Evolutionary conservation across 2,797 vertebrate species (phyloP).

Genomic region (Malurus leucopterus): DNA sequence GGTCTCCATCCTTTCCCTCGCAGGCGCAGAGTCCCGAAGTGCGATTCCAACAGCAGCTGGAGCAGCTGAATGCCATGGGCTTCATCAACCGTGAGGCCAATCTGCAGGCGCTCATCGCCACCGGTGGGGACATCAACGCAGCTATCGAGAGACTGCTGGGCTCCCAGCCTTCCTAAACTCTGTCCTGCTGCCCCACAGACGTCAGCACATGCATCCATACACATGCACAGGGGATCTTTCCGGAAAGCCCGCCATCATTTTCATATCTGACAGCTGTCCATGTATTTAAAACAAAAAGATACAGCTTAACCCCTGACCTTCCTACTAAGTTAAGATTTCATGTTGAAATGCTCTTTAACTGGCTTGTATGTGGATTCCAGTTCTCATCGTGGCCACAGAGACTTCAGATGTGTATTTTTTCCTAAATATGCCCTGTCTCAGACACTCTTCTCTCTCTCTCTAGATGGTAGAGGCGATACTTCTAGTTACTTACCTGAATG

Average conservation of each 20-base stretch:
- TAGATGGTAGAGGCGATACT: slow-evolving; percentile 59
- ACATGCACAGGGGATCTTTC: slow-evolving; percentile 48
- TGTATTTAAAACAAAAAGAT: slow-evolving; percentile 47
- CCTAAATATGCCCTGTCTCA: slow-evolving; percentile 49
- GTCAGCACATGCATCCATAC: slow-evolving; percentile 30
- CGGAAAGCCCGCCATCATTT: slow-evolving; percentile 27
- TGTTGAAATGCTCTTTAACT: slow-evolving; percentile 57
- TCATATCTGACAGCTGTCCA: slow-evolving; percentile 45
- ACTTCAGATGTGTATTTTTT: slow-evolving; percentile 57
- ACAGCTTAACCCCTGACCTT: slow-evolving; percentile 53
- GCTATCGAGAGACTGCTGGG: slow-evolving; percentile 98
- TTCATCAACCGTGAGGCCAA: slow-evolving; percentile 98
- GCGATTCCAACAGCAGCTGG: slow-evolving; percentile 95
- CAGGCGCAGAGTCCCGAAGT: slow-evolving; percentile 89
- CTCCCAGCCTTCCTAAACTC: slow-evolving; percentile 91
- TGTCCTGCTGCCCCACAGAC: neutral
- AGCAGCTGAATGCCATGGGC: slow-evolving; percentile 96
- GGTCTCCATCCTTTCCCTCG: neutral
- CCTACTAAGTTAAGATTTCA: slow-evolving; percentile 61
- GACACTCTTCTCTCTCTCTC: slow-evolving; percentile 48
- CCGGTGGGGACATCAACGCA: slow-evolving; percentile 96
- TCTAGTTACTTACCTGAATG: slow-evolving; percentile 59
- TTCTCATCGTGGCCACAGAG: slow-evolving; percentile 62
- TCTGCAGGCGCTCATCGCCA: slow-evolving; percentile 96
- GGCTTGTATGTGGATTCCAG: slow-evolving; percentile 62